Evolutionary conservation across 2,113 vertebrate species (phyloP).

Genomic region (Labeo catla): DNA sequence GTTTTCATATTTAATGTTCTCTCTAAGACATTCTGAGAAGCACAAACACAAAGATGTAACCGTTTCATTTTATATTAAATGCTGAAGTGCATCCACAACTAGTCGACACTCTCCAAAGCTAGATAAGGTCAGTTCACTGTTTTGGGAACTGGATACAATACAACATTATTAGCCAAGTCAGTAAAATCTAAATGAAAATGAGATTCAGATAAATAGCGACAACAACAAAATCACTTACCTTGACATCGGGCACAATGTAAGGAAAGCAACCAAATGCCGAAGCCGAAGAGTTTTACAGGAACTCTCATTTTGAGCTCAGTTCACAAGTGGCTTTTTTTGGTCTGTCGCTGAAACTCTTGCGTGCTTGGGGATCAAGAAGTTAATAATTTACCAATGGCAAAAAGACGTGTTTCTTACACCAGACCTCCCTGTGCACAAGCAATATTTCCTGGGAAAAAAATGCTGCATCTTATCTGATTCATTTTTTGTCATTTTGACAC

Average conservation of each 20-base stretch:
- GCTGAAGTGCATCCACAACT: no score
- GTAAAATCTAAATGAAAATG: not conserved
- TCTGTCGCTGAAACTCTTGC: conserved; percentile 13
- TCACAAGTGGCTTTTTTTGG: not conserved
- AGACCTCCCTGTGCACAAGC: not conserved
- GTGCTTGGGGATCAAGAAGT: conserved; percentile 31
- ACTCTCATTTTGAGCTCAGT: conserved; percentile 29
- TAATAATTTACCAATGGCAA: conserved; percentile 44
- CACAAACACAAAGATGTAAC: not conserved
- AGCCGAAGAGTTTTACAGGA: not conserved
- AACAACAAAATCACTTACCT: not conserved
- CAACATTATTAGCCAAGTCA: not conserved
- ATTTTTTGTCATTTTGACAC: not conserved
- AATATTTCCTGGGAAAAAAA: not conserved
- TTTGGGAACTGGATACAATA: not conserved
- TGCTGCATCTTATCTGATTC: not conserved
- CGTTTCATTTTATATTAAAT: not conserved
- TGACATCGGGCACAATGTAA: not conserved
- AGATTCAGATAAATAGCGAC: not conserved
- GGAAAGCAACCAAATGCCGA: not conserved
- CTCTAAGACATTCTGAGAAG: conserved; percentile 60
- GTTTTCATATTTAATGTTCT: conserved; percentile 26
- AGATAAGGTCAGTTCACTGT: conserved; percentile 51
- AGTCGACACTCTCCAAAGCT: not conserved
- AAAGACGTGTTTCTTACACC: not conserved